phyloP scores from a whole-genome alignment of 1,140 invertebrate species.

The Rhopalosiphum padi region DNA sequence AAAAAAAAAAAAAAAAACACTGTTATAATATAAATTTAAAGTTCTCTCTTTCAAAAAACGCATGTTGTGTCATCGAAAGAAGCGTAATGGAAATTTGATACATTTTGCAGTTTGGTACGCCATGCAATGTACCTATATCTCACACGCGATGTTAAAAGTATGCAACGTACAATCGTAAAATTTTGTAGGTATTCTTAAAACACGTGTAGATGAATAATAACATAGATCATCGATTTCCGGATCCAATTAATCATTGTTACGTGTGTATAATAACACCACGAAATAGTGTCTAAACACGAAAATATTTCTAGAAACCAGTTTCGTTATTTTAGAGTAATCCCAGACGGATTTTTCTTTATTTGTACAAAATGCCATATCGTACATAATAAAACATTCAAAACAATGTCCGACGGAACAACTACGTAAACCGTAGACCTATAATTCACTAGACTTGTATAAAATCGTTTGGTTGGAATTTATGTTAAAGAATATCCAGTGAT shows the following conservation, averaged over 20 bases:
- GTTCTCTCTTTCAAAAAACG: too few relatives aligned
- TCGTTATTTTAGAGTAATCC: constrained; percentile 31
- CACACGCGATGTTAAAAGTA: background rate
- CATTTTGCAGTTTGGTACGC: background rate
- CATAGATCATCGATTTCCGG: constrained; percentile 56
- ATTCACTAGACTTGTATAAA: background rate
- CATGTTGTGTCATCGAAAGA: too few relatives aligned
- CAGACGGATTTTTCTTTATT: background rate
- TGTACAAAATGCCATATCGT: constrained; percentile 9
- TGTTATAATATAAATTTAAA: too few relatives aligned
- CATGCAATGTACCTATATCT: background rate
- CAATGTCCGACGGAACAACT: background rate
- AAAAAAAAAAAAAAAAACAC: too few relatives aligned
- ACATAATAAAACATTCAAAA: background rate
- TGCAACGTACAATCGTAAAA: background rate
- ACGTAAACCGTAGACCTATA: background rate
- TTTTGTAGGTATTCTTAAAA: background rate
- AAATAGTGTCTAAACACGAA: constrained; percentile 39
- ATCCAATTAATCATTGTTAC: constrained; percentile 49
- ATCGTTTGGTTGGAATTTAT: background rate
- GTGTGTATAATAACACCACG: background rate
- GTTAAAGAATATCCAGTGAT: background rate
- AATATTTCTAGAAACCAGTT: constrained; percentile 22
- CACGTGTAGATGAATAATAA: constrained; percentile 26
- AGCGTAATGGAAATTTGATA: background rate